A percentile compares a stretch with the other conserved stretches of the same genome.
Conservation (phyloP, 64 coral and sea anemone species). For the Stylophora pistillata region DNA sequence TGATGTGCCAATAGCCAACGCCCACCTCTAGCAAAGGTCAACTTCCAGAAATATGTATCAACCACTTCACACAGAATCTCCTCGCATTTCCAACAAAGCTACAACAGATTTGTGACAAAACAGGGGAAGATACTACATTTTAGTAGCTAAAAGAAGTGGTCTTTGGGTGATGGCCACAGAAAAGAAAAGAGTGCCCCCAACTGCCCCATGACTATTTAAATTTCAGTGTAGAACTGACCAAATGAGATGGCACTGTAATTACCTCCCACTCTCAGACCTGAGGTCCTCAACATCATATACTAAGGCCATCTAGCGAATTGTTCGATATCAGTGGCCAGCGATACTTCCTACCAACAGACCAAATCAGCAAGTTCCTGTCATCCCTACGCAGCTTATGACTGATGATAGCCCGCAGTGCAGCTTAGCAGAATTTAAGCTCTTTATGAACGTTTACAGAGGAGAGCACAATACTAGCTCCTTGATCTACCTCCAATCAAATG, state of each 20-base stretch:
- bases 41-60: background rate
- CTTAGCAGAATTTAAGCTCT: too few species aligned
- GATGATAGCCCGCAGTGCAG: too few species aligned
- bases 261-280: constrained; percentile 22
- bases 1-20: constrained; percentile 58
- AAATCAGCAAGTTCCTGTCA: too few species aligned
- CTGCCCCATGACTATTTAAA: constrained; percentile 62
- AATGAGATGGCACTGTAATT: constrained; percentile 48
- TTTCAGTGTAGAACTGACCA: constrained; percentile 56
- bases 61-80: constrained; percentile 27
- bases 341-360: too few species aligned
- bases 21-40: background rate
- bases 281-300: constrained; percentile 50
- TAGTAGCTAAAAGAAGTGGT: constrained; percentile 20
- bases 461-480: too few species aligned
- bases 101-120: constrained; percentile 30
- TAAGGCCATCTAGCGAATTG: constrained; percentile 62
- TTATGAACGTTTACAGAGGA: too few species aligned
- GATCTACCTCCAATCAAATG: too few species aligned
- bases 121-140: background rate
- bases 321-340: too few species aligned
- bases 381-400: constrained; percentile 35
- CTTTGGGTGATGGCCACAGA: constrained; percentile 58
- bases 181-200: constrained; percentile 58
- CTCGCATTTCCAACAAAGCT: constrained; percentile 7